Evolutionary conservation across 2,797 vertebrate species (phyloP).

Genomic region (Spheniscus humboldti): DNA sequence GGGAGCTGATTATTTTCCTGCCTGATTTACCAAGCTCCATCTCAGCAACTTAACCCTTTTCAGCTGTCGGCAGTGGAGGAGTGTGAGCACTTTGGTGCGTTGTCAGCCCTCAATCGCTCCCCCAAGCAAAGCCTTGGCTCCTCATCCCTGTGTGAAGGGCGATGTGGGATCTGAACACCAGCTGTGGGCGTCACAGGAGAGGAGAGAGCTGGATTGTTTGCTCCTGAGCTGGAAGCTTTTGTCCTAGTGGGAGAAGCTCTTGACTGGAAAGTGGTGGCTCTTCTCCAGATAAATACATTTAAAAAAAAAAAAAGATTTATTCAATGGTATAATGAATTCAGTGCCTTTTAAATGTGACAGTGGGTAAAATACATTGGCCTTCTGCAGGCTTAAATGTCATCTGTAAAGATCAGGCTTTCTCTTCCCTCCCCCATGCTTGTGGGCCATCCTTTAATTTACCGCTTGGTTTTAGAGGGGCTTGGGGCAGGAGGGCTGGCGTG

Average conservation of each 20-base stretch:
- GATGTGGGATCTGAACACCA: background rate
- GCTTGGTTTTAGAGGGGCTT: background rate
- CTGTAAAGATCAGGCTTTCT: conserved; percentile 43
- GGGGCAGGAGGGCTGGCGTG: background rate
- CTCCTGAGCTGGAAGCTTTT: background rate
- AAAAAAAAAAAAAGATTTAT: background rate
- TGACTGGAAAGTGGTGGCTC: background rate
- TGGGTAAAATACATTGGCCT: conserved; percentile 26
- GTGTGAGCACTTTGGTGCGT: rapidly evolving
- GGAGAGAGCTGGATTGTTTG: background rate
- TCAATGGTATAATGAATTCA: conserved; percentile 21
- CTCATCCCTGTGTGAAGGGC: rapidly evolving
- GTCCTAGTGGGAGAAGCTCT: background rate
- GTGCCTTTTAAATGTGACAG: conserved; percentile 57
- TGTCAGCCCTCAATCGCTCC: background rate
- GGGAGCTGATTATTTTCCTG: conserved; percentile 16
- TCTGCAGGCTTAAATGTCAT: conserved; percentile 48
- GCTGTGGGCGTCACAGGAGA: rapidly evolving
- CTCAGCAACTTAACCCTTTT: background rate
- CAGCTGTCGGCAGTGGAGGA: rapidly evolving
- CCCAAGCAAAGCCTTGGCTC: rapidly evolving
- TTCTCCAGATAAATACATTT: background rate
- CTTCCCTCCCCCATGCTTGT: rapidly evolving
- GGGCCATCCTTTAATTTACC: background rate
- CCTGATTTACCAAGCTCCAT: background rate